Evolutionary conservation across 2,797 vertebrate genomes (phyloP).

Genomic region (Onychomys leucogaster): DNA sequence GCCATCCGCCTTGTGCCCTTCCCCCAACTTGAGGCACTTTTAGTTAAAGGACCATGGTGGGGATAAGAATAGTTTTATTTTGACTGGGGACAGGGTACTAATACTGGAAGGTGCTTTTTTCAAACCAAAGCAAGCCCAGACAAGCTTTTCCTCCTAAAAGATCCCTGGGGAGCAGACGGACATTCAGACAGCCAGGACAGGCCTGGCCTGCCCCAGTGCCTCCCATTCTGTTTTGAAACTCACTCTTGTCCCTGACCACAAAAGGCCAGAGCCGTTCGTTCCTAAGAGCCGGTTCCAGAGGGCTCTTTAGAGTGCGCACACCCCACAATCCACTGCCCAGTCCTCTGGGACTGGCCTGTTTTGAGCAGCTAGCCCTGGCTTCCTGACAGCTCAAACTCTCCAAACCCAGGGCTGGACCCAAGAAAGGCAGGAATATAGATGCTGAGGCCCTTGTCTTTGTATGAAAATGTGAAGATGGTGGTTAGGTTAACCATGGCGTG

Average conservation of each 20-base stretch:
- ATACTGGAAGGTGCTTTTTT: not conserved
- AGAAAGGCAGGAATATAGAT: not conserved
- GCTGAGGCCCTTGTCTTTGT: not conserved
- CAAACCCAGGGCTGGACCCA: not conserved
- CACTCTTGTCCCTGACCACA: not conserved
- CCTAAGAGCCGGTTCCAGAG: not conserved
- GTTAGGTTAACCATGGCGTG: not conserved
- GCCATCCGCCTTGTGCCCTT: not conserved
- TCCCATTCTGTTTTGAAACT: not conserved
- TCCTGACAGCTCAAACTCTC: not conserved
- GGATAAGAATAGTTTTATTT: not conserved
- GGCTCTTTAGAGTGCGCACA: not conserved
- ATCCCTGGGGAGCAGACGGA: not conserved
- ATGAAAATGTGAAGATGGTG: not conserved
- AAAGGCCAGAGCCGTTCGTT: not conserved
- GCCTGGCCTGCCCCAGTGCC: not conserved
- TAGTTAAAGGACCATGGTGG: not conserved
- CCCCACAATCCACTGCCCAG: fast-evolving
- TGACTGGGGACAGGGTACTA: not conserved
- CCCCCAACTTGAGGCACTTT: not conserved
- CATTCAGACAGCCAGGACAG: not conserved
- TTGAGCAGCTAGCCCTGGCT: not conserved
- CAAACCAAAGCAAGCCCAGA: not conserved
- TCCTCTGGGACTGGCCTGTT: not conserved
- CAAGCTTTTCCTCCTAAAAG: not conserved